Evolutionary conservation across 1,140 invertebrate genomes (phyloP), one percentile per base, ranked within the genome.

Genomic region (Dysdera silvatica): DNA sequence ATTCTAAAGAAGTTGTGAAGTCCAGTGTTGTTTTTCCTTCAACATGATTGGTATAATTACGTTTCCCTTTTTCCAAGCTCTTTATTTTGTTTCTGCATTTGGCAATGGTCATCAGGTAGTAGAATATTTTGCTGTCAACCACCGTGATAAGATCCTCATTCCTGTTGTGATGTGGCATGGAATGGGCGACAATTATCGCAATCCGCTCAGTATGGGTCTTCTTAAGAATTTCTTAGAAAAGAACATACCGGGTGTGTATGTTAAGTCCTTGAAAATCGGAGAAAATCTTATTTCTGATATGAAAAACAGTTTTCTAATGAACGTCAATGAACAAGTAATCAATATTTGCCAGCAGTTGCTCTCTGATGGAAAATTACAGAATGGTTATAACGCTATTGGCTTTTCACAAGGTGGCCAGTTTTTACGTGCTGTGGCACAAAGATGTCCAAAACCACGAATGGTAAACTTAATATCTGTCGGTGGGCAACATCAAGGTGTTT

Each of bases 341-440:
- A 75, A 83, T 73, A 94, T 84, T 8, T 99, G 96, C 74, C 67
- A 87, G 12, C 77, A 83, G 61, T 73, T 99, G 7, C 72, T 77
- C 0, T 74, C 80, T n/a, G 90, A 98, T 76, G 70, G 81, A 7
- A 80, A 82, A 26, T 77, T 99, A 4, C 71, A 80, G 68, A 74
- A 85, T 74, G 96, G 96, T 16, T 99, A 91, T 74, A 89, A 99
- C 80, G 91, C 91, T 0, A 86, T 99, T 71, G 96, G 96, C 28
- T 98, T 99, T 73, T 98, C 94, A 12, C 96, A 99, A 81, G 96
- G 96, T 54, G 86, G 84, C 54, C 95, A 98, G 77, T 99, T 99
- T 79, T 75, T 98, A 89, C 82, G 96, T 73, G 96, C 88, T 4
- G 79, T 98, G 26, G 91, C 91, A 3, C 93, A 99, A 78, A 81